phyloP scores from a whole-genome alignment of 2,113 vertebrate genomes.

The Salvelinus sp. region DNA sequence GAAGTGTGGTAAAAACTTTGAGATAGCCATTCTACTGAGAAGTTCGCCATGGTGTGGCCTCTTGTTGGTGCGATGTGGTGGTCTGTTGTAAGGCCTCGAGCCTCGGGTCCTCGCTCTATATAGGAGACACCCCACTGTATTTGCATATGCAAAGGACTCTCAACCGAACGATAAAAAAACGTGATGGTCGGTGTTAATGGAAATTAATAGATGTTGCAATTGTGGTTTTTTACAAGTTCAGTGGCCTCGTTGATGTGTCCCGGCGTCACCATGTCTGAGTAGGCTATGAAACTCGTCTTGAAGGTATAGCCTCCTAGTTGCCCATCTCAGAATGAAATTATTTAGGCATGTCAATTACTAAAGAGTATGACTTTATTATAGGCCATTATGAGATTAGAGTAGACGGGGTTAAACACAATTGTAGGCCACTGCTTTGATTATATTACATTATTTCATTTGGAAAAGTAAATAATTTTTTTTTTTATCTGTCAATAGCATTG shows the following conservation, averaged over 20 bases:
- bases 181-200: conserved; percentile 72
- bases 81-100: not conserved
- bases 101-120: conserved; percentile 36
- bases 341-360: too few relatives aligned
- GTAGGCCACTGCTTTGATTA: too few relatives aligned
- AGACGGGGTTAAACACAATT: too few relatives aligned
- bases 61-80: not conserved
- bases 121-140: conserved; percentile 56
- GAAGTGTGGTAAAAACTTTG: conserved; percentile 56
- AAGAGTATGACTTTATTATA: not conserved
- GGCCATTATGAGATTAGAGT: too few relatives aligned
- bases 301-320: not conserved
- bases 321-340: not conserved
- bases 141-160: conserved; percentile 73
- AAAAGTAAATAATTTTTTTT: too few relatives aligned
- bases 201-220: conserved; percentile 66
- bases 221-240: conserved; percentile 65
- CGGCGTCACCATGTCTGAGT: conserved; percentile 74
- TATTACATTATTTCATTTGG: too few relatives aligned
- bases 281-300: conserved; percentile 4
- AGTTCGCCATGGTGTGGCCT: conserved; percentile 56
- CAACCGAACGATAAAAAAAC: conserved; percentile 67
- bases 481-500: too few relatives aligned
- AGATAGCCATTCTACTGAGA: conserved; percentile 70
- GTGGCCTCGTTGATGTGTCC: conserved; percentile 43